These are phyloP conservation scores for Poecilia velifera DNA, from an alignment of 2,797 vertebrate species.

Conservation along the genomic window DNA sequence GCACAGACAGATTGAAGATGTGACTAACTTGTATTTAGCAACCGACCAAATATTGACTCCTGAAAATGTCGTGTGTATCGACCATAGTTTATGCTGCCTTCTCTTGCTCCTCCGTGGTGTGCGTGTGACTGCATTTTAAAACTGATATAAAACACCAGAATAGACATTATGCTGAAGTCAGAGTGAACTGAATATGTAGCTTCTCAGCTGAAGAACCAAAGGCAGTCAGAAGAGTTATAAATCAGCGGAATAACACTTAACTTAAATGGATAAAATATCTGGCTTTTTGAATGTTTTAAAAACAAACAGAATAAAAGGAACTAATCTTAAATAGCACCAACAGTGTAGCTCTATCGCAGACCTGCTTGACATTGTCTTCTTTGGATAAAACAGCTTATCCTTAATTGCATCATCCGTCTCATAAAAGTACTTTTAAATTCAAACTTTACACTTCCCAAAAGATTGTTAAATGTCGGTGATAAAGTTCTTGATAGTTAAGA, in stretches of 20 bases:
- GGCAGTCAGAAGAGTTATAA: background rate
- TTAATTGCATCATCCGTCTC: background rate
- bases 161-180: background rate
- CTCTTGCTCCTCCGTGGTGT: background rate
- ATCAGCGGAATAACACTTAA: background rate
- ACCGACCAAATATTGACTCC: background rate
- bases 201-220: background rate
- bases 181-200: background rate
- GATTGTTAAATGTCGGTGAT: background rate
- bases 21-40: background rate
- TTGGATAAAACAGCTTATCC: background rate
- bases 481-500: background rate
- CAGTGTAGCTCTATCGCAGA: background rate
- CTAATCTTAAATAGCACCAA: background rate
- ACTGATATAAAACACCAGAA: background rate
- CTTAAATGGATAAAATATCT: too few species aligned
- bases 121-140: background rate
- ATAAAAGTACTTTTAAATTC: background rate
- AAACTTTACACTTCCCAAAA: background rate
- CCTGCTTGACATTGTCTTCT: background rate
- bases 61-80: background rate
- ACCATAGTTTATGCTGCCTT: background rate
- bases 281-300: too few species aligned
- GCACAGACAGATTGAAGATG: background rate
- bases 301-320: background rate